Base-by-base conservation (phyloP, 2,113 vertebrate genomes). In the Hypanus sabinus region DNA sequence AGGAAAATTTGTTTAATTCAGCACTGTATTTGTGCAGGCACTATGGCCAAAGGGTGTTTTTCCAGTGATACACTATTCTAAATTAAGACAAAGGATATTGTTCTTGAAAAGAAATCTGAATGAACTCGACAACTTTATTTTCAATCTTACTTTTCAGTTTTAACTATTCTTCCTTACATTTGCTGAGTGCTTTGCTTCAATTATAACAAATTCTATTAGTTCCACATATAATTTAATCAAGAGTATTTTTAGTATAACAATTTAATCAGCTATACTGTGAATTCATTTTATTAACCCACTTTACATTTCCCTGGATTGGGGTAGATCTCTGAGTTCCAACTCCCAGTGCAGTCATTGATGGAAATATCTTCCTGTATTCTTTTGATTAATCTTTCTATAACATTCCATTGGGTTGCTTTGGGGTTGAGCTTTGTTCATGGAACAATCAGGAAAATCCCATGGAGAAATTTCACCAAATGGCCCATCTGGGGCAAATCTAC, bases 381-480 rank as follows among this genome's bases (percentile, higher is more conserved):
- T 73, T 93, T 93, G 70, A 93, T 93, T 93, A 93, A 93, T 93
- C 68, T 73, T 93, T 75, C 73, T 93, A 71, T 93, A 93, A 55
- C 70, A 93, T 73, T 20, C 46, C 10, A 46, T 93, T 93, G 24
- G 62, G 88, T 38, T 70, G 62, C 36, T 93, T 55, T 73, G 91
- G 18, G 85, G 85, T 16, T 18, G 9, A 30, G 60, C 60, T 90
- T 90, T 30, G 70, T 93, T 75, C 68, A 6, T 5, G 36, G 70
- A 93, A 55, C 91, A 73, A 46, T 46, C 9, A 30, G 68, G 91
- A 93, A 75, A 93, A 24, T 16, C 91, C 38, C 71, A 24, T 46
- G 38, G 68, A 70, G 46, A 75, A 93, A 55, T 73, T 73, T 24
- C 70, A 14, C 38, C 10, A 55, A 55, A 55, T 93, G 36, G 38